Conservation (phyloP, 2,888 invertebrate species). For the Horisme vitalbata region DNA sequence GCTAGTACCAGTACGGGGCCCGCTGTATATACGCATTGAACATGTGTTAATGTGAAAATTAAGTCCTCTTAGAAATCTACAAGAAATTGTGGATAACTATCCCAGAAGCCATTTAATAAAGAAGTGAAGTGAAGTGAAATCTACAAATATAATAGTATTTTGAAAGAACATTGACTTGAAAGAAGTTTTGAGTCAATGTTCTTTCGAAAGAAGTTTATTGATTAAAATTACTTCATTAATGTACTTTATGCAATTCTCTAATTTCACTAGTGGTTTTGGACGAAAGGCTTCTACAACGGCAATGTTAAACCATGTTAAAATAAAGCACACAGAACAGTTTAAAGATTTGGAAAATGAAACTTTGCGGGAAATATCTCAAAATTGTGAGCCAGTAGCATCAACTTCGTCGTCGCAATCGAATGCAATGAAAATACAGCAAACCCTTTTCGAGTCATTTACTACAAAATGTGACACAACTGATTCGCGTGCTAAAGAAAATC, state of each 20-base stretch:
- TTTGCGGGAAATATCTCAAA: conserved; percentile 6
- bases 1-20: too few relatives aligned
- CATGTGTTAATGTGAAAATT: too few relatives aligned
- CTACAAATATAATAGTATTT: too few relatives aligned
- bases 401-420: conserved; percentile 6
- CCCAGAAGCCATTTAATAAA: too few relatives aligned
- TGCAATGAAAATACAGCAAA: not conserved
- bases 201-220: too few relatives aligned
- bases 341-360: conserved; percentile 5
- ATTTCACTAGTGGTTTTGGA: not conserved
- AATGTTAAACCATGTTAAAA: conserved; percentile 1
- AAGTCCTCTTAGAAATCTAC: too few relatives aligned
- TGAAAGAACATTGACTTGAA: too few relatives aligned
- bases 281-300: conserved; percentile 1
- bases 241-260: conserved; percentile 1
- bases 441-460: conserved; percentile 6
- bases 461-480: conserved; percentile 1
- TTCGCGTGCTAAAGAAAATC: conserved; percentile 6
- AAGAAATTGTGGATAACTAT: too few relatives aligned
- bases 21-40: too few relatives aligned
- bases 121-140: too few relatives aligned
- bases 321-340: conserved; percentile 2
- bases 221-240: too few relatives aligned
- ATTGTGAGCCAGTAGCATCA: conserved; percentile 3
- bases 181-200: too few relatives aligned